Evolutionary conservation across 2,797 vertebrate species (phyloP).

Genomic region (Pantherophis alleghaniensis): DNA sequence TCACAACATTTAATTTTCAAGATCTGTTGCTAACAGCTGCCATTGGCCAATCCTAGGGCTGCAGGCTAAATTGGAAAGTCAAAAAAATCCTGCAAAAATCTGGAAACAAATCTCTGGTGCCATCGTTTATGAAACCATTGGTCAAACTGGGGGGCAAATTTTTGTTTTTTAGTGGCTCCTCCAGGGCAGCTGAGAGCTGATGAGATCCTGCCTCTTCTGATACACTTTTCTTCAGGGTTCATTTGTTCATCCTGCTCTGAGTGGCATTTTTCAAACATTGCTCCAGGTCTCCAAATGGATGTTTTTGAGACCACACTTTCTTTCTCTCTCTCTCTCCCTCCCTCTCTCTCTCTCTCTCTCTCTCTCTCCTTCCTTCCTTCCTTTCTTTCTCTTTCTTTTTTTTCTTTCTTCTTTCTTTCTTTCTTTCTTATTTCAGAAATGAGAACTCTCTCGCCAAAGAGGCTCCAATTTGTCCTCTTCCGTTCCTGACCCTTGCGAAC

Average conservation of each 20-base stretch:
- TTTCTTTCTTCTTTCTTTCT: too few species aligned
- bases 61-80: neutral
- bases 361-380: too few species aligned
- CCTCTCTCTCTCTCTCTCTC: too few species aligned
- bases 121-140: neutral
- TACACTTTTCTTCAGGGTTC: neutral
- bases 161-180: neutral
- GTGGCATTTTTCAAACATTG: neutral
- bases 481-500: neutral
- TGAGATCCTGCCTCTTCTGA: neutral
- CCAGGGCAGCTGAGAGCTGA: neutral
- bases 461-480: neutral
- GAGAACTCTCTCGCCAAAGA: neutral
- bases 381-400: too few species aligned
- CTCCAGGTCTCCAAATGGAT: neutral
- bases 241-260: neutral
- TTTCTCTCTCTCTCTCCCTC: too few species aligned
- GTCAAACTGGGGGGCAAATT: neutral
- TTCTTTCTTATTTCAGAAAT: neutral
- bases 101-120: neutral
- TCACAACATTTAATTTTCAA: neutral
- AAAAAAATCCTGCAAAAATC: neutral
- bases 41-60: neutral
- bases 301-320: neutral
- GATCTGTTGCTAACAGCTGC: neutral